These are phyloP conservation scores for Synergus itoensis DNA, from an alignment of 2,888 invertebrate genomes.

Conservation along the genomic window DNA sequence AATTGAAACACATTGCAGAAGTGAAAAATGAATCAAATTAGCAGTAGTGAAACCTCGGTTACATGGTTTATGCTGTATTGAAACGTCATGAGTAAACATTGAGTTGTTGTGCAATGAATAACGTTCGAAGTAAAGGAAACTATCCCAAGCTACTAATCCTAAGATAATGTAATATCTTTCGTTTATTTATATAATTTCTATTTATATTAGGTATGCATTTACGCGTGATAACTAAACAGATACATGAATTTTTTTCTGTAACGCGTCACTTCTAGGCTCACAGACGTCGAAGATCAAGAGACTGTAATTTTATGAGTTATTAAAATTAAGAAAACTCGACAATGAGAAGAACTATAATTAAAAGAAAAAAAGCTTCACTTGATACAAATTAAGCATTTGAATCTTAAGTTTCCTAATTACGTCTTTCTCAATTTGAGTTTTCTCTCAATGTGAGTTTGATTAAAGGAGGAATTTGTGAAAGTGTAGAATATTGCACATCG, in stretches of 20 bases:
- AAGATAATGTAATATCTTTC: conserved; percentile 76
- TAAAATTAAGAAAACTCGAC: background rate
- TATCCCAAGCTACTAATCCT: conserved; percentile 77
- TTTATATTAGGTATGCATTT: conserved; percentile 76
- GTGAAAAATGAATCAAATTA: conserved; percentile 76
- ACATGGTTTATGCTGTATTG: conserved; percentile 59
- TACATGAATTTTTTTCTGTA: conserved; percentile 69
- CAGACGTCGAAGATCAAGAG: conserved; percentile 73
- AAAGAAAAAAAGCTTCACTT: background rate
- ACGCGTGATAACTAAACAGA: conserved; percentile 76
- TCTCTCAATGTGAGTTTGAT: background rate
- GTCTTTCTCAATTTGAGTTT: background rate
- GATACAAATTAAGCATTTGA: background rate
- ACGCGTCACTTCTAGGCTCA: conserved; percentile 64
- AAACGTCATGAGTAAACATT: conserved; percentile 46
- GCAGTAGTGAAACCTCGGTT: conserved; percentile 67
- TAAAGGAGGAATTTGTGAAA: background rate
- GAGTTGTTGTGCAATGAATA: conserved; percentile 46
- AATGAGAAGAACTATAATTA: background rate
- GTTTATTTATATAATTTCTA: conserved; percentile 74
- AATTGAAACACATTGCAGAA: conserved; percentile 68
- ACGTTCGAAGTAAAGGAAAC: conserved; percentile 70
- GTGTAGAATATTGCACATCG: conserved; percentile 47
- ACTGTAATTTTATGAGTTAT: conserved; percentile 56
- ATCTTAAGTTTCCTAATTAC: background rate